These are phyloP conservation scores for Australoheros scitulus DNA, from an alignment of 2,113 vertebrate genomes.

Conservation along the genomic window DNA sequence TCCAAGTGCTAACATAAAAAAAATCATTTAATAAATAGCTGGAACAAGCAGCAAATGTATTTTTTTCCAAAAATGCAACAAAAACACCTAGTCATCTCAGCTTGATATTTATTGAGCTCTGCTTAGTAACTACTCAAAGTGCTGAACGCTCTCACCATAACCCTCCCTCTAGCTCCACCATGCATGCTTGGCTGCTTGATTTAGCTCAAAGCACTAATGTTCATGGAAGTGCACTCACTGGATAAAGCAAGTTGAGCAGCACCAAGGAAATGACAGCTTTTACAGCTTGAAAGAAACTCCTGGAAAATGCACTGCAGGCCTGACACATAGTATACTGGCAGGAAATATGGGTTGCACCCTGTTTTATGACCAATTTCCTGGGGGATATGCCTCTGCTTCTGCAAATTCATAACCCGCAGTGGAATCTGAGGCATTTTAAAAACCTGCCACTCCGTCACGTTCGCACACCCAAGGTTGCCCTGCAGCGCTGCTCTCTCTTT, in stretches of 20 bases:
- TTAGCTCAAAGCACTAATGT: slow-evolving; percentile 51
- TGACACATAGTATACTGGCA: slow-evolving; percentile 20
- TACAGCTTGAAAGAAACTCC: slow-evolving; percentile 38
- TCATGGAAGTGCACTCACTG: slow-evolving; percentile 32
- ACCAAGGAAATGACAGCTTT: slow-evolving; percentile 45
- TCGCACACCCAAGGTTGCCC: slow-evolving; percentile 40
- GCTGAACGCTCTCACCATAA: slow-evolving; percentile 11
- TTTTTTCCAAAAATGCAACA: neutral
- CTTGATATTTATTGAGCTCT: slow-evolving; percentile 22
- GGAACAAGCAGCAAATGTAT: too few relatives aligned
- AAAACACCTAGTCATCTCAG: neutral
- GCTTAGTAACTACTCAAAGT: slow-evolving; percentile 14
- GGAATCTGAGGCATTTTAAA: slow-evolving; percentile 36
- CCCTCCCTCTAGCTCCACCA: slow-evolving; percentile 22
- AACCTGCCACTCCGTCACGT: slow-evolving; percentile 46
- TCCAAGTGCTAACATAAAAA: neutral
- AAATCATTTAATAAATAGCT: neutral
- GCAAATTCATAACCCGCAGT: slow-evolving; percentile 18
- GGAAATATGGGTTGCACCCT: slow-evolving; percentile 37
- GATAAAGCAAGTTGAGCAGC: slow-evolving; percentile 35
- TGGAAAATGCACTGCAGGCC: slow-evolving; percentile 33
- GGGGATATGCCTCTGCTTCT: slow-evolving; percentile 23
- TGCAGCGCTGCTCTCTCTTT: slow-evolving; percentile 34
- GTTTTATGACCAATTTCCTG: slow-evolving; percentile 48
- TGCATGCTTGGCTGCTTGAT: slow-evolving; percentile 49